phyloP scores from a whole-genome alignment of 2,888 invertebrate species.

The Pilophorus perplexus region DNA sequence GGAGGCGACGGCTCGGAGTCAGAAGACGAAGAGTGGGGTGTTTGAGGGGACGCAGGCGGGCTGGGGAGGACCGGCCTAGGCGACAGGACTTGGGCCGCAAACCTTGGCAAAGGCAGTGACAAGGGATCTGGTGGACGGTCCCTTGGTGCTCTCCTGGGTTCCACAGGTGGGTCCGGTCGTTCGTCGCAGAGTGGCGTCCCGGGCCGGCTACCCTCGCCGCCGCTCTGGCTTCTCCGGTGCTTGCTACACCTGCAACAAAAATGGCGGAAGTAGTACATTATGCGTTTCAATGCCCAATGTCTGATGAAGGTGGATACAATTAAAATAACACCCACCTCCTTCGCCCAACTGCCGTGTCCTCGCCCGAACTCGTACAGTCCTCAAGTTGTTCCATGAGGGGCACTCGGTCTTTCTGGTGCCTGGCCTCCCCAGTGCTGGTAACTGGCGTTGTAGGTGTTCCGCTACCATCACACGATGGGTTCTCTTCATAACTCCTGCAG shows the following conservation, averaged over 20 bases:
- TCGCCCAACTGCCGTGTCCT: slow-evolving; percentile 52
- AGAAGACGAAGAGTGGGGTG: slow-evolving; percentile 73
- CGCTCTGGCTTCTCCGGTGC: slow-evolving; percentile 57
- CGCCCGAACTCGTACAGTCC: slow-evolving; percentile 51
- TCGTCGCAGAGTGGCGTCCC: slow-evolving; percentile 85
- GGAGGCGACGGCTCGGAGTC: slow-evolving; percentile 71
- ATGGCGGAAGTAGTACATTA: no score
- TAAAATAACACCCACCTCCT: slow-evolving; percentile 30
- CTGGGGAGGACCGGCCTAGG: slow-evolving; percentile 57
- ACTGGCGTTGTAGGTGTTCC: slow-evolving; percentile 41
- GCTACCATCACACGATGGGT: slow-evolving; percentile 45
- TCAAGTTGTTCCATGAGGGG: slow-evolving; percentile 65
- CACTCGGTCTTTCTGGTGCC: slow-evolving; percentile 67
- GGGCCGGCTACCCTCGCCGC: slow-evolving; percentile 65
- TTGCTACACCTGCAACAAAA: slow-evolving; percentile 49
- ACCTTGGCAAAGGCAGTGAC: slow-evolving; percentile 82
- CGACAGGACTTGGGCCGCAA: slow-evolving; percentile 69
- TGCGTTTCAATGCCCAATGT: no score
- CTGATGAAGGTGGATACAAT: neutral
- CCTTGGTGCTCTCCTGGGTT: slow-evolving; percentile 68
- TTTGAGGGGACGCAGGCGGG: slow-evolving; percentile 61
- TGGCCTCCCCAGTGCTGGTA: slow-evolving; percentile 56
- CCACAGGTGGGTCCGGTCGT: slow-evolving; percentile 70
- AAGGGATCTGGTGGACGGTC: slow-evolving; percentile 67
- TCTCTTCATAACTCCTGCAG: slow-evolving; percentile 49